Evolutionary conservation across 2,113 vertebrate genomes (phyloP).

Genomic region (Barbus barbus): DNA sequence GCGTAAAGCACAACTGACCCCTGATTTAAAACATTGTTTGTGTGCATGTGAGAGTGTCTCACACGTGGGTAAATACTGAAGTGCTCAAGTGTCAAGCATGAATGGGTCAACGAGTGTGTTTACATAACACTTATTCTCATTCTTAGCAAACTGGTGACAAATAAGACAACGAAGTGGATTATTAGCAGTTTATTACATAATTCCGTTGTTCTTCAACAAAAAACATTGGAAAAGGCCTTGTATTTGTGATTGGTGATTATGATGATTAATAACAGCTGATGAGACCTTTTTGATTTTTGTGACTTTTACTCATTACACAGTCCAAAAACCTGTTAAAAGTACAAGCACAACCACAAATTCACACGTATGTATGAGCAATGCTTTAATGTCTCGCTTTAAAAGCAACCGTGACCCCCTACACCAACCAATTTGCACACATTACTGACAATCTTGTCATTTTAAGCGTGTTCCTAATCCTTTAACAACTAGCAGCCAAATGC

Average conservation of each 20-base stretch:
- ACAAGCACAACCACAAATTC: not conserved
- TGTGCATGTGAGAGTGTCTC: not conserved
- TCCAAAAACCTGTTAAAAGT: constrained; percentile 15
- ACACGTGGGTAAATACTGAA: constrained; percentile 1
- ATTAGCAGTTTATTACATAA: constrained; percentile 35
- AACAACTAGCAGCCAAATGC: not conserved
- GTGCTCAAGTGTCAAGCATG: not conserved
- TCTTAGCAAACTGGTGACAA: not conserved
- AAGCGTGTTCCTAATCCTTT: constrained; percentile 9
- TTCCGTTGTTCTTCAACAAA: not conserved
- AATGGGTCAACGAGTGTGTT: not conserved
- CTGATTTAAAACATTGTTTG: not conserved
- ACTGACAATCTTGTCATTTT: not conserved
- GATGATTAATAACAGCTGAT: not conserved
- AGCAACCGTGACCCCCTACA: not conserved
- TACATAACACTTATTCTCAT: not conserved
- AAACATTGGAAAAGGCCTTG: not conserved
- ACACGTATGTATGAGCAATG: not conserved
- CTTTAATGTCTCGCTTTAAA: not conserved
- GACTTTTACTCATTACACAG: not conserved
- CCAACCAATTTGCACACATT: constrained; percentile 8
- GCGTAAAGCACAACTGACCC: not conserved
- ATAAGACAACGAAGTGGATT: not conserved
- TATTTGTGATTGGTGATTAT: not conserved
- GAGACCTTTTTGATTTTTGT: not conserved